Evolutionary conservation across 2,113 vertebrate species (phyloP), one percentile per base, ranked within the genome.

Genomic region (Electrona antarctica): DNA sequence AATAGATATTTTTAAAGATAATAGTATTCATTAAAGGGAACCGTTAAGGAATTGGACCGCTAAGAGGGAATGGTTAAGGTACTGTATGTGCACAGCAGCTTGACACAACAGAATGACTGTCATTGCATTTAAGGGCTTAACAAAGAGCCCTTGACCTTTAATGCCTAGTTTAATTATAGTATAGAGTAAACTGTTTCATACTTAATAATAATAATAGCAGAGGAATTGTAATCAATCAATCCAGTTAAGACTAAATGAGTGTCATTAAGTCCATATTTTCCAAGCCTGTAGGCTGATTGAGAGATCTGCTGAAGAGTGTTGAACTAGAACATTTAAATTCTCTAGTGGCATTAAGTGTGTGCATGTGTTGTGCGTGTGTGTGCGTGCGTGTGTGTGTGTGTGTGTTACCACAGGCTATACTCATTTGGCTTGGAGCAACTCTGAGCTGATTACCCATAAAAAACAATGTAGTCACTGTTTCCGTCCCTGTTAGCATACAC

Each of bases 391-490:
- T 77, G 15, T 47, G 64, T n/a, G 67, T 52, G 10, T 76, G 56
- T 75, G 57, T 73, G 72, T 79, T 85, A 64, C 78, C 57, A 55
- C 50, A 11, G 46, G n/a, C 10, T 15, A 63, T 74, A 58, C 56
- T 71, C 63, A 47, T 41, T 59, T 67, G 52, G 61, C 64, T 71
- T 64, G 58, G 55, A 68, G 66, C 46, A 65, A 47, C 14, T 72
- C 41, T 81, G 70, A 73, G 65, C 79, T 67, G 62, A 46, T 82
- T 66, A 71, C 29, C 15, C 73, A 50, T 58, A 60, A 50, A 28
- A 69, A 45, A 80, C 71, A 82, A 65, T 84, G 77, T 64, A 51
- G 46, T 56, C 47, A 66, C 76, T 79, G 74, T 75, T 78, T 51
- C 60, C 68, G 52, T 63, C 45, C 57, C 11, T 60, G 13, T 13